These are phyloP conservation scores for Apodemia duryi DNA, from an alignment of 2,888 invertebrate species.

Conservation along the genomic window DNA sequence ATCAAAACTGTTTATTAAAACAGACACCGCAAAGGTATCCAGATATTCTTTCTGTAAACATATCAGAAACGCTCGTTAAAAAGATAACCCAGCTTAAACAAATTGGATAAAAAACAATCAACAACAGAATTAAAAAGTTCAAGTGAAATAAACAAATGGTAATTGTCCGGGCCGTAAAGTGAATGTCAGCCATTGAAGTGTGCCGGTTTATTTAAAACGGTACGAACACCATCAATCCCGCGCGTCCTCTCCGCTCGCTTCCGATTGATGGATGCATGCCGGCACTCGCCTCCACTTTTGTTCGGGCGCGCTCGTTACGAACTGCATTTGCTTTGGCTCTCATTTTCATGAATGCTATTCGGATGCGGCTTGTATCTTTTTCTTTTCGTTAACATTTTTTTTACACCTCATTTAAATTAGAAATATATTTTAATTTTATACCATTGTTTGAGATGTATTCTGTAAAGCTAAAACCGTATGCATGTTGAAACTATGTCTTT, in stretches of 20 bases:
- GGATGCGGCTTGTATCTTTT: background rate
- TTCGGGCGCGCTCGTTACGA: conserved; percentile 1
- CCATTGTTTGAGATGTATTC: background rate
- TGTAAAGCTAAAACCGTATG: background rate
- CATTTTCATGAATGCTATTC: conserved; percentile 3
- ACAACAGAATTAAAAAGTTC: background rate
- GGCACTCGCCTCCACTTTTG: conserved; percentile 7
- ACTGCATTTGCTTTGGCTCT: conserved; percentile 18
- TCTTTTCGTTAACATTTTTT: background rate
- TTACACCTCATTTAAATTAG: background rate
- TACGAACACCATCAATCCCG: conserved; percentile 20
- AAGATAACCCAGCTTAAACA: background rate
- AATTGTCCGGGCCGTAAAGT: conserved; percentile 6
- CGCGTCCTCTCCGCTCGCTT: conserved; percentile 21
- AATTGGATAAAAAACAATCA: conserved; percentile 5
- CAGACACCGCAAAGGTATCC: background rate
- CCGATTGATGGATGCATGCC: conserved; percentile 26
- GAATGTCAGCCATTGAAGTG: conserved; percentile 10
- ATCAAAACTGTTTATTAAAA: too few species aligned
- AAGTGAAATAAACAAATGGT: conserved; percentile 9
- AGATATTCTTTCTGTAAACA: background rate
- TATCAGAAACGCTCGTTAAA: background rate
- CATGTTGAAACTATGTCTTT: background rate
- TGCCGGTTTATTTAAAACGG: conserved; percentile 5
- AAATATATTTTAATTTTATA: background rate